phyloP scores from a whole-genome alignment of 2,797 vertebrate genomes.

The Aphelocoma californica region DNA sequence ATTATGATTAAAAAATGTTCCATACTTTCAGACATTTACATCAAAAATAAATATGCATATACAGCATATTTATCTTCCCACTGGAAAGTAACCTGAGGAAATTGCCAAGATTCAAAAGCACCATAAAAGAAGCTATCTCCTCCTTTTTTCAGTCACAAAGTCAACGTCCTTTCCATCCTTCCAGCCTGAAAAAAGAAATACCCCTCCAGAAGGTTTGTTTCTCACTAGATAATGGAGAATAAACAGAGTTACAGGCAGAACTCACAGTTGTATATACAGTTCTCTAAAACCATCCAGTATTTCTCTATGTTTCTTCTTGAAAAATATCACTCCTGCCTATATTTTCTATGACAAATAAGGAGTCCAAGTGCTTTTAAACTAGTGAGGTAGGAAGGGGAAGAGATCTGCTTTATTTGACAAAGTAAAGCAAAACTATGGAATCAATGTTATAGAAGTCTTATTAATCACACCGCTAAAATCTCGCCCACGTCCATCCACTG shows the following conservation, averaged over 20 bases:
- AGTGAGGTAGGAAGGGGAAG: neutral
- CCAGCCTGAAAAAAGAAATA: neutral
- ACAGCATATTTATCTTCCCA: neutral
- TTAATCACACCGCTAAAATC: fast-evolving
- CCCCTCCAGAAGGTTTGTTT: neutral
- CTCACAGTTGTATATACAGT: fast-evolving
- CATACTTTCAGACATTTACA: neutral
- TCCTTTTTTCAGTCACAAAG: neutral
- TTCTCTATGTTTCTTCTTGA: neutral
- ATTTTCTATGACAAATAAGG: neutral
- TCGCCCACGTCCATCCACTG: neutral
- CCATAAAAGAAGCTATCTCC: neutral
- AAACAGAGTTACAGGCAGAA: neutral
- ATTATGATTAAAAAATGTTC: neutral
- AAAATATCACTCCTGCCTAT: neutral
- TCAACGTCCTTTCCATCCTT: neutral
- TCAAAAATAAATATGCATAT: neutral
- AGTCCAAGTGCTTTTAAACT: neutral
- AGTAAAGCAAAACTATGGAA: neutral
- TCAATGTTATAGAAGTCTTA: neutral
- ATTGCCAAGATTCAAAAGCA: neutral
- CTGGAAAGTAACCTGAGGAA: neutral
- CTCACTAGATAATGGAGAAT: neutral
- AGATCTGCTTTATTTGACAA: neutral
- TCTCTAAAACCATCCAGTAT: neutral